phyloP scores from a whole-genome alignment of 2,113 vertebrate genomes.

The Rafetus swinhoei region DNA sequence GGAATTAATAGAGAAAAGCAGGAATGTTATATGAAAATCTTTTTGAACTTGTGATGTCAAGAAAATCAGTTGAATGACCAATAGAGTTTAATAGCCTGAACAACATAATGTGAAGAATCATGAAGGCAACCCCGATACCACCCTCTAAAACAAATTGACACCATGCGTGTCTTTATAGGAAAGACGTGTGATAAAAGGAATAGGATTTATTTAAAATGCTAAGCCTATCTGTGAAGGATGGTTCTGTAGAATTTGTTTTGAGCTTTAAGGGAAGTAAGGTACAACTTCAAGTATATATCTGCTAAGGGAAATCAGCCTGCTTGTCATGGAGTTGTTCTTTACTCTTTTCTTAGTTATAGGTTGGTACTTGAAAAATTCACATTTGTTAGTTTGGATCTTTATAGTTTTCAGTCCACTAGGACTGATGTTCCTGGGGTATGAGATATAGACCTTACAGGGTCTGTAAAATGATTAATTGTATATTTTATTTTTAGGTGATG shows the following conservation, averaged over 20 bases:
- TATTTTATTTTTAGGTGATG: conserved; percentile 19
- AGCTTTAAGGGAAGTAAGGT: background rate
- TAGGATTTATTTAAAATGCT: background rate
- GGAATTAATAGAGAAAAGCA: background rate
- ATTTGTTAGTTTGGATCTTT: background rate
- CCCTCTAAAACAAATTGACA: background rate
- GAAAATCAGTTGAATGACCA: background rate
- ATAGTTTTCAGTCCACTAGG: background rate
- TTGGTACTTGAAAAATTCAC: background rate
- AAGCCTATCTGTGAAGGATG: background rate
- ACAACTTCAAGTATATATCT: background rate
- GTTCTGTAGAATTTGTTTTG: background rate
- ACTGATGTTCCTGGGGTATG: background rate
- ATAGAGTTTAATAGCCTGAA: background rate
- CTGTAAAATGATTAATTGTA: background rate
- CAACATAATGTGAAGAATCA: background rate
- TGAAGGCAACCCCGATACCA: background rate
- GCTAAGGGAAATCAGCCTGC: background rate
- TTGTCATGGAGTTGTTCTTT: background rate
- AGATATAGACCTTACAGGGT: background rate
- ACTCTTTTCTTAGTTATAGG: background rate
- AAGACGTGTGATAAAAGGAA: background rate
- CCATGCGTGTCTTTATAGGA: background rate
- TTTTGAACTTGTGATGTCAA: background rate
- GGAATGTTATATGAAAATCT: background rate